Evolutionary conservation across 2,888 invertebrate genomes (phyloP).

Genomic region (Bombylius discolor): DNA sequence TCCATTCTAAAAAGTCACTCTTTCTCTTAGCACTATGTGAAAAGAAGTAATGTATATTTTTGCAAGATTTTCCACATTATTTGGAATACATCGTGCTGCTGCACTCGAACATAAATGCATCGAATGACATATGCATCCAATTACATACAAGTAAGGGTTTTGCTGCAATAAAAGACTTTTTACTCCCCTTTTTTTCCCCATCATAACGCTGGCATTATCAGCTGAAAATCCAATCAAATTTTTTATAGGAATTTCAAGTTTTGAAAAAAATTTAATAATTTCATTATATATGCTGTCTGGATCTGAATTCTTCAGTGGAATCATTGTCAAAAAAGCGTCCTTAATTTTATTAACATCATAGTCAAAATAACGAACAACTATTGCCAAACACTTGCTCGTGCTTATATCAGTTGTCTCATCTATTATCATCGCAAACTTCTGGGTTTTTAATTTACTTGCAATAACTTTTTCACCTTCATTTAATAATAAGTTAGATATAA

Average conservation of each 20-base stretch:
- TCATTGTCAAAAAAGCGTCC: neutral
- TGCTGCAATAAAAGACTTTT: conserved; percentile 12
- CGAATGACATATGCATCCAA: conserved; percentile 20
- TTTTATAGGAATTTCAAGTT: conserved; percentile 1
- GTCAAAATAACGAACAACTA: conserved; percentile 4
- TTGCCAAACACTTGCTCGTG: neutral
- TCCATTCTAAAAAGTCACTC: conserved; percentile 16
- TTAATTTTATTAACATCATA: neutral
- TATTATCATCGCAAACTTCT: conserved; percentile 1
- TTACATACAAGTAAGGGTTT: conserved; percentile 17
- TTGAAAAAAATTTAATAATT: neutral
- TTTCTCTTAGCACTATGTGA: conserved; percentile 19
- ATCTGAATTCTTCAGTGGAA: neutral
- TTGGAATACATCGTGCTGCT: conserved; percentile 18
- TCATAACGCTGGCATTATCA: conserved; percentile 19
- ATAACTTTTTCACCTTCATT: neutral
- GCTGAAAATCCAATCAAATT: conserved; percentile 18
- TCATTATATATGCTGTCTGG: neutral
- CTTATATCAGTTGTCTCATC: conserved; percentile 1
- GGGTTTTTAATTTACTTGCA: neutral
- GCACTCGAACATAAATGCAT: conserved; percentile 18
- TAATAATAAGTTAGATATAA: neutral
- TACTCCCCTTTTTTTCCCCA: conserved; percentile 16
- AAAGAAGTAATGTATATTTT: conserved; percentile 18
- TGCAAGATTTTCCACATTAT: conserved; percentile 15